Conservation (phyloP, 2,888 invertebrate genomes). For the Brassicogethes aeneus region DNA sequence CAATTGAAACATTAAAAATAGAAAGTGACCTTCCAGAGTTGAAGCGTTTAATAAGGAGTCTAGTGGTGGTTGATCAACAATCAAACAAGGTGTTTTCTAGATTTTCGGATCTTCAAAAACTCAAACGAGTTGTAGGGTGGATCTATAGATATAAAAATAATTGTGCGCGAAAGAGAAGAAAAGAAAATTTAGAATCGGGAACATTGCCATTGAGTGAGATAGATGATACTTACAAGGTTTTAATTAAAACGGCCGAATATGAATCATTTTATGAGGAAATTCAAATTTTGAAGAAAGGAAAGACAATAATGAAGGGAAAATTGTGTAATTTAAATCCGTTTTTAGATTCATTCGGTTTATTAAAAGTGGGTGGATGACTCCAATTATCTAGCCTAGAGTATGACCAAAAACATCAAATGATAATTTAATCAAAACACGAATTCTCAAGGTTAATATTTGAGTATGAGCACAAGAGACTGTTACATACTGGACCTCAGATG, state of each 20-base stretch:
- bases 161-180: background rate
- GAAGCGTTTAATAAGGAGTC: background rate
- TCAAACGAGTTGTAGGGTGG: constrained; percentile 4
- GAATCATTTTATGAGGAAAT: constrained; percentile 8
- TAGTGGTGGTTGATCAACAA: background rate
- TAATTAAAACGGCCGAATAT: constrained; percentile 1
- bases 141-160: background rate
- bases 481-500: constrained; percentile 15
- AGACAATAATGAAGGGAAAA: constrained; percentile 2
- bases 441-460: constrained; percentile 14
- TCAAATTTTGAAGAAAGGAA: constrained; percentile 2
- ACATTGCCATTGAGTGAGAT: constrained; percentile 2
- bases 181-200: background rate
- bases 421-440: constrained; percentile 13
- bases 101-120: constrained; percentile 3
- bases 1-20: background rate
- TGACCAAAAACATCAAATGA: constrained; percentile 13
- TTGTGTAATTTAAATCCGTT: constrained; percentile 12
- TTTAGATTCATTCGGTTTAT: constrained; percentile 12
- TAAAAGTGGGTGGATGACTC: constrained; percentile 16
- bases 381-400: constrained; percentile 8
- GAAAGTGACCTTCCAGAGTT: background rate
- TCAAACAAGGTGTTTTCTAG: constrained; percentile 3
- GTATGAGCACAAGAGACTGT: constrained; percentile 12
- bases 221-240: constrained; percentile 1